A percentile compares a stretch with the other conserved stretches of the same genome.
Evolutionary conservation across 1,140 invertebrate genomes (phyloP).

Genomic region (Dinothrombium tinctorium): DNA sequence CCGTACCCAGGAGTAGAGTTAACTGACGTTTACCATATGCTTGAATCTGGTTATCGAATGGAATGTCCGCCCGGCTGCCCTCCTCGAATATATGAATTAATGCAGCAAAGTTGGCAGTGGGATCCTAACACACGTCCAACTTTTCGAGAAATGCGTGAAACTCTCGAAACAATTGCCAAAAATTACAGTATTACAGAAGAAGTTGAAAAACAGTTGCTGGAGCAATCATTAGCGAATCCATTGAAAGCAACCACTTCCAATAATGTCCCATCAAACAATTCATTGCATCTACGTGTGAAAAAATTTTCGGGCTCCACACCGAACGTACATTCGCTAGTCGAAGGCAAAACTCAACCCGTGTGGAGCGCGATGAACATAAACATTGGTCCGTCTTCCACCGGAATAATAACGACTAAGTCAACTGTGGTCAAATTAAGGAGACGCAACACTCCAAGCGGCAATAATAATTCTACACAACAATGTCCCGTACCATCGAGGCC

Average conservation of each 20-base stretch:
- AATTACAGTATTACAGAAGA: conserved; percentile 67
- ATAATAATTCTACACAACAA: neutral
- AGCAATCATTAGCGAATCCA: neutral
- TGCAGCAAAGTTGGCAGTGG: conserved; percentile 66
- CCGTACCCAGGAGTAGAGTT: conserved; percentile 96
- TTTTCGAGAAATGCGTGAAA: conserved; percentile 83
- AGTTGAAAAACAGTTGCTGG: conserved; percentile 8
- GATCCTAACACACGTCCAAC: conserved; percentile 65
- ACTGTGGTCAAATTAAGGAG: conserved; percentile 52
- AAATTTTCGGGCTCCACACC: conserved; percentile 8
- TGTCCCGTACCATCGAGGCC: neutral
- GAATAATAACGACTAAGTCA: conserved; percentile 20
- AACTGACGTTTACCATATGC: conserved; percentile 86
- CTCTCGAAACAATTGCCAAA: conserved; percentile 81
- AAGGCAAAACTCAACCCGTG: neutral
- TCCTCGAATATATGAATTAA: conserved; percentile 72
- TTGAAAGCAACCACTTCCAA: neutral
- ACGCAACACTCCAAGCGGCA: conserved; percentile 2
- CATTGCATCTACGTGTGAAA: conserved; percentile 3
- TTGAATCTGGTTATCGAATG: conserved; percentile 95
- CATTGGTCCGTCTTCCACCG: conserved; percentile 22
- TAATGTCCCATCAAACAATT: neutral
- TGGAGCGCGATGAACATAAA: conserved; percentile 5
- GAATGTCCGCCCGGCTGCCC: conserved; percentile 91
- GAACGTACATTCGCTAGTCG: conserved; percentile 4